phyloP scores from a whole-genome alignment of 2,797 vertebrate genomes.

The Myotis daubentonii region DNA sequence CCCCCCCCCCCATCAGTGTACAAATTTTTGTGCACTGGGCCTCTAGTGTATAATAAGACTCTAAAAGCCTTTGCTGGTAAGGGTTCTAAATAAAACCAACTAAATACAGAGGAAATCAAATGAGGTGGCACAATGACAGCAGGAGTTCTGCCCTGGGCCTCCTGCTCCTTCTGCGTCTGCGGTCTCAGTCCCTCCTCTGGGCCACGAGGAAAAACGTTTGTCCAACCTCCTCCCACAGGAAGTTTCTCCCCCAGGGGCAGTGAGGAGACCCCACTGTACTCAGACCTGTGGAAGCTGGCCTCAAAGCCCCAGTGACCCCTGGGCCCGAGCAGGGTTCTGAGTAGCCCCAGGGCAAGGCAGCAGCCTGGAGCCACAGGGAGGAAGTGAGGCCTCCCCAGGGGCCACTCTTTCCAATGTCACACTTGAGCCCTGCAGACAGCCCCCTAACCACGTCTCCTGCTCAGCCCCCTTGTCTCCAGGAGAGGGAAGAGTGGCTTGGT shows the following conservation, averaged over 20 bases:
- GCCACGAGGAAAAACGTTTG: neutral
- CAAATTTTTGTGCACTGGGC: no score
- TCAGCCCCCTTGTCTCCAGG: conserved; percentile 60
- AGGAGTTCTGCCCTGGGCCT: fast-evolving
- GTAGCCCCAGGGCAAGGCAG: conserved; percentile 64
- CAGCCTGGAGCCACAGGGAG: conserved; percentile 63
- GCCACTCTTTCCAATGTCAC: conserved; percentile 68
- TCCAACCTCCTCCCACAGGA: fast-evolving
- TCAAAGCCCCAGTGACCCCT: conserved; percentile 55
- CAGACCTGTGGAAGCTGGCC: conserved; percentile 19
- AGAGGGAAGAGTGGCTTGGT: neutral
- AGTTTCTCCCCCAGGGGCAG: neutral
- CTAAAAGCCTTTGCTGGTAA: neutral
- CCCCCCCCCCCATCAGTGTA: no score
- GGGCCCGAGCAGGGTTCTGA: neutral
- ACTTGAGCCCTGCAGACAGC: conserved; percentile 64
- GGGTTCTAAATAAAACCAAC: neutral
- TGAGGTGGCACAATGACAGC: fast-evolving
- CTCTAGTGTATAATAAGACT: neutral
- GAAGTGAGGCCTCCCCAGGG: conserved; percentile 65
- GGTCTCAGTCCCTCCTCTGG: fast-evolving
- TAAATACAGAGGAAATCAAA: neutral
- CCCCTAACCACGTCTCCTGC: conserved; percentile 72
- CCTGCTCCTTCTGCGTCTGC: neutral
- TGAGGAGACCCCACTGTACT: neutral